Percentiles rank a stretch among this genome's conserved stretches.
Conservation (phyloP, 1,140 invertebrate species). For the Zaprionus kolodkinae region DNA sequence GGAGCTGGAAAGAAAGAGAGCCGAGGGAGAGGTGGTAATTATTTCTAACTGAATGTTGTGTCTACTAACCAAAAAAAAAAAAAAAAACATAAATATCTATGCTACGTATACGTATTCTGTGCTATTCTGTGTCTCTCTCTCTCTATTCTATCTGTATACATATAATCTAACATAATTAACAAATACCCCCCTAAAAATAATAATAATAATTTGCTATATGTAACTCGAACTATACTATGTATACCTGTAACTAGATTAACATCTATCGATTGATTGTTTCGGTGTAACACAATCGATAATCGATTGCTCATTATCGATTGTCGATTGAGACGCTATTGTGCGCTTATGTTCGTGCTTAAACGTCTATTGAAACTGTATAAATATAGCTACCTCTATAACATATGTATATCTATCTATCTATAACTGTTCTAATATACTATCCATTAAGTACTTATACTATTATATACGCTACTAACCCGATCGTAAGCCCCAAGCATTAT, state of each 20-base stretch:
- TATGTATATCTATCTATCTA: constrained; percentile 30
- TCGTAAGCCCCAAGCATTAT: constrained; percentile 15
- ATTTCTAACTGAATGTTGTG: constrained; percentile 78
- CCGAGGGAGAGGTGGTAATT: constrained; percentile 93
- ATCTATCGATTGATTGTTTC: not conserved
- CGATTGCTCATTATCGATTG: constrained; percentile 12
- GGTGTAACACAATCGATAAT: not conserved
- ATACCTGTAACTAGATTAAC: constrained; percentile 1
- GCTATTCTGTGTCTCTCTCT: constrained; percentile 50
- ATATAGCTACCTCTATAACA: constrained; percentile 31
- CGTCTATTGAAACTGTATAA: constrained; percentile 61
- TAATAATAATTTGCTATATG: constrained; percentile 2
- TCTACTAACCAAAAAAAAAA: constrained; percentile 8
- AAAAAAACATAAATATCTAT: constrained; percentile 6
- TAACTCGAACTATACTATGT: constrained; percentile 8
- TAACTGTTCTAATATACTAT: constrained; percentile 15
- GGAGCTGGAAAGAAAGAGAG: constrained; percentile 97
- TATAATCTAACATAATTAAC: constrained; percentile 5
- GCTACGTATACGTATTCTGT: constrained; percentile 49
- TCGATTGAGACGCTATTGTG: constrained; percentile 55
- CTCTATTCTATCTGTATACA: constrained; percentile 25
- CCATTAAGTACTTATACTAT: constrained; percentile 32
- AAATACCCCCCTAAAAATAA: not conserved
- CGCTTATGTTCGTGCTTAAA: constrained; percentile 76
- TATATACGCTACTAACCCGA: constrained; percentile 24